Conservation (phyloP, 2,888 invertebrate genomes). For the Carabus problematicus region DNA sequence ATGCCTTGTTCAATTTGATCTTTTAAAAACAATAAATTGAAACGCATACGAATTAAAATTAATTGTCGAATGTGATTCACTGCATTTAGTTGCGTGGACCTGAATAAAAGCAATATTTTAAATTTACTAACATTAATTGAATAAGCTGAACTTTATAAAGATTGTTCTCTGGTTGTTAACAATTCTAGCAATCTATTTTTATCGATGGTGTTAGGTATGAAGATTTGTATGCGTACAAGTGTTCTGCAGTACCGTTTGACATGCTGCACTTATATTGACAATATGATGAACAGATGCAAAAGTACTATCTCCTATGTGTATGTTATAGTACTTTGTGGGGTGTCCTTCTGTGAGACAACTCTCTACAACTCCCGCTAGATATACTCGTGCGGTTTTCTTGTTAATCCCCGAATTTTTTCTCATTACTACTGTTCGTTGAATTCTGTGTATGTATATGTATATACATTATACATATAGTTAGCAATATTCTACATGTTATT, state of each 20-base stretch:
- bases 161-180: constrained; percentile 30
- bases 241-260: constrained; percentile 18
- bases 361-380: constrained; percentile 24
- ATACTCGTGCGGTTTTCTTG: constrained; percentile 34
- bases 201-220: constrained; percentile 38
- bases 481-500: constrained; percentile 43
- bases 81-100: constrained; percentile 2
- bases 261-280: constrained; percentile 40
- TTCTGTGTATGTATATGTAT: constrained; percentile 41
- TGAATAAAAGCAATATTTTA: constrained; percentile 37
- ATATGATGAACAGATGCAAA: constrained; percentile 33
- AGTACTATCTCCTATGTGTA: constrained; percentile 13
- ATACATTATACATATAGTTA: constrained; percentile 41
- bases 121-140: not conserved
- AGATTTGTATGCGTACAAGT: constrained; percentile 28
- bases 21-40: constrained; percentile 22
- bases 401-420: constrained; percentile 36
- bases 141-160: constrained; percentile 19
- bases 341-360: constrained; percentile 18
- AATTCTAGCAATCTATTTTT: constrained; percentile 38
- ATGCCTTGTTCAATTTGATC: too few species aligned
- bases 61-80: constrained; percentile 13
- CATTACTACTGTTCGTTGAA: constrained; percentile 39
- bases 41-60: constrained; percentile 22
- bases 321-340: not conserved